A percentile compares a stretch with the other conserved stretches of the same genome.
phyloP scores from a whole-genome alignment of 2,888 invertebrate species.

The Strigamia transsilvanica region DNA sequence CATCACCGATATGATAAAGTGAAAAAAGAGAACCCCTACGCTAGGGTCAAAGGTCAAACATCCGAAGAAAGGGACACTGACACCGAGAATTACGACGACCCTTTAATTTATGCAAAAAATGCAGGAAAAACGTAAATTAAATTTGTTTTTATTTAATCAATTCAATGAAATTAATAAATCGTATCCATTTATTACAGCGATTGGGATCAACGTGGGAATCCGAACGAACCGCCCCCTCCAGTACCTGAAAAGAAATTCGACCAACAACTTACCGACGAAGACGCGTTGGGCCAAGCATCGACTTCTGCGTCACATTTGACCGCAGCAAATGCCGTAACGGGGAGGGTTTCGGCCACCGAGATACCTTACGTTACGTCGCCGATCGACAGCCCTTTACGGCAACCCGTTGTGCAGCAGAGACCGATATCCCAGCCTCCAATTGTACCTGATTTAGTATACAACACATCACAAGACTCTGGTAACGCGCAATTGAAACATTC shows the following conservation, averaged over 20 bases:
- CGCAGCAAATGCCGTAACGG: conserved; percentile 53
- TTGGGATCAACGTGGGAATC: neutral
- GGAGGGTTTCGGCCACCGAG: conserved; percentile 46
- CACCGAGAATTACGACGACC: conserved; percentile 60
- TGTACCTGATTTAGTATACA: conserved; percentile 45
- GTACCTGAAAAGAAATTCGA: conserved; percentile 54
- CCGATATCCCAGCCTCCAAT: neutral
- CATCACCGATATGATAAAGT: conserved; percentile 64
- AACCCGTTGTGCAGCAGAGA: neutral
- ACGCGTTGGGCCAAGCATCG: conserved; percentile 13
- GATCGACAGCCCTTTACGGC: conserved; percentile 45
- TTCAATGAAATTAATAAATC: neutral
- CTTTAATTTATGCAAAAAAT: conserved; percentile 54
- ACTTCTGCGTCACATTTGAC: conserved; percentile 43
- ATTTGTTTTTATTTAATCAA: neutral
- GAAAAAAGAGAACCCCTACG: conserved; percentile 63
- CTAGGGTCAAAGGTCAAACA: conserved; percentile 59
- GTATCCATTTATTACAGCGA: neutral
- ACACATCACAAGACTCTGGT: conserved; percentile 52
- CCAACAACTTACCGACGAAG: conserved; percentile 5
- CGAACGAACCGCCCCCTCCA: conserved; percentile 51
- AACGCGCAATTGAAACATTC: neutral
- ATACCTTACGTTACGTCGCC: conserved; percentile 53
- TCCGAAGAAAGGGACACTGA: conserved; percentile 59
- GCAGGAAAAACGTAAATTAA: neutral